Percentiles rank a stretch among this genome's conserved stretches.
Evolutionary conservation across 2,888 invertebrate species (phyloP).

Genomic region (Lottia gigantea): DNA sequence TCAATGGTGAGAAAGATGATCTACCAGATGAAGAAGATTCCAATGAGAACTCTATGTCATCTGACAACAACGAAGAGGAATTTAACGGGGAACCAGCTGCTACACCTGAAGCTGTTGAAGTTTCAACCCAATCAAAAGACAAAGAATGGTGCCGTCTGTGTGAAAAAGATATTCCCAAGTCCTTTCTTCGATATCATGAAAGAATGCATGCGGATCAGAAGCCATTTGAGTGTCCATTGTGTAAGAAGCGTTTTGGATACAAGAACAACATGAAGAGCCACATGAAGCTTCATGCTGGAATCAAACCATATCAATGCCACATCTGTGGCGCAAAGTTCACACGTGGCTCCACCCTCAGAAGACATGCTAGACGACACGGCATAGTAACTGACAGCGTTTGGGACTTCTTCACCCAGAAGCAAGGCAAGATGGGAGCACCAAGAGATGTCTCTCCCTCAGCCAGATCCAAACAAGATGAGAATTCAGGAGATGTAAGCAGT

Average conservation of each 20-base stretch:
- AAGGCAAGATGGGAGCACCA: constrained; percentile 8
- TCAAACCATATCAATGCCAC: constrained; percentile 60
- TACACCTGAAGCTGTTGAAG: constrained; percentile 15
- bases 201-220: constrained; percentile 59
- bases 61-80: constrained; percentile 22
- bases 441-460: not conserved
- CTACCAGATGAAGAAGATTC: constrained; percentile 26
- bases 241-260: constrained; percentile 60
- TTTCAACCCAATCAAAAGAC: constrained; percentile 30
- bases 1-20: constrained; percentile 22
- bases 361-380: constrained; percentile 58
- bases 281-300: constrained; percentile 59
- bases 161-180: constrained; percentile 53
- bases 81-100: constrained; percentile 13
- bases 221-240: constrained; percentile 59
- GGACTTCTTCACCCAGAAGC: constrained; percentile 44
- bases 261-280: constrained; percentile 64
- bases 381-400: constrained; percentile 52
- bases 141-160: constrained; percentile 56
- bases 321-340: constrained; percentile 61
- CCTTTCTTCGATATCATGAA: constrained; percentile 56
- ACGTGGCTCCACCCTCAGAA: constrained; percentile 56
- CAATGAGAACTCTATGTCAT: constrained; percentile 30
- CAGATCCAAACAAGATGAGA: constrained; percentile 9
- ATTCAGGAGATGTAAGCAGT: not conserved